Evolutionary conservation across 2,888 invertebrate genomes (phyloP).

Genomic region (Oeneis ivallda): DNA sequence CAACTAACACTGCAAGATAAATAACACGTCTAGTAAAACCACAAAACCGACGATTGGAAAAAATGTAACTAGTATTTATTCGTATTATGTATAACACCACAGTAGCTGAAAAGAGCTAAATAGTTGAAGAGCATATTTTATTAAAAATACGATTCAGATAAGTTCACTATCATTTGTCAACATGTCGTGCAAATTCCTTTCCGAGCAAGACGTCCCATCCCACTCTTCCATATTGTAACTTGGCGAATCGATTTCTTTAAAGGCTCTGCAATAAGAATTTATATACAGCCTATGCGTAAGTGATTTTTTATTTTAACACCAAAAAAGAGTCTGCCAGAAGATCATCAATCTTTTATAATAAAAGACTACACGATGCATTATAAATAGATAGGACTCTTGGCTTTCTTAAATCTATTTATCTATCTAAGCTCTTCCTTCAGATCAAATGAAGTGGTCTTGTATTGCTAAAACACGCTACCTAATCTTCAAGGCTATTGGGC

Average conservation of each 20-base stretch:
- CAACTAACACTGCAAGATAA: no score
- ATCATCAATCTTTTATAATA: not conserved
- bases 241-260: constrained; percentile 24
- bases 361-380: not conserved
- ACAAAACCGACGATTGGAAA: not conserved
- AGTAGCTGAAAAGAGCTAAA: constrained; percentile 10
- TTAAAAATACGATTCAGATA: constrained; percentile 54
- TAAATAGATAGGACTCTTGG: not conserved
- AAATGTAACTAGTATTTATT: not conserved
- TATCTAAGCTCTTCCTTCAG: not conserved
- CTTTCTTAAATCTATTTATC: not conserved
- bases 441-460: no score
- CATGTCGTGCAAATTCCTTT: constrained; percentile 74
- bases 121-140: not conserved
- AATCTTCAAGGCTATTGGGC: no score
- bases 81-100: not conserved
- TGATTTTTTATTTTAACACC: constrained; percentile 2
- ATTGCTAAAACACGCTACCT: no score
- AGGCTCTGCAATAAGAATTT: constrained; percentile 9
- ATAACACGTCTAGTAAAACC: no score
- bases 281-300: not conserved
- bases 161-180: constrained; percentile 77
- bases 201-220: constrained; percentile 62
- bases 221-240: constrained; percentile 56
- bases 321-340: not conserved